Percentiles rank a stretch among this genome's conserved stretches.
phyloP scores from a whole-genome alignment of 2,797 vertebrate genomes.

The Pteropus rufus region DNA sequence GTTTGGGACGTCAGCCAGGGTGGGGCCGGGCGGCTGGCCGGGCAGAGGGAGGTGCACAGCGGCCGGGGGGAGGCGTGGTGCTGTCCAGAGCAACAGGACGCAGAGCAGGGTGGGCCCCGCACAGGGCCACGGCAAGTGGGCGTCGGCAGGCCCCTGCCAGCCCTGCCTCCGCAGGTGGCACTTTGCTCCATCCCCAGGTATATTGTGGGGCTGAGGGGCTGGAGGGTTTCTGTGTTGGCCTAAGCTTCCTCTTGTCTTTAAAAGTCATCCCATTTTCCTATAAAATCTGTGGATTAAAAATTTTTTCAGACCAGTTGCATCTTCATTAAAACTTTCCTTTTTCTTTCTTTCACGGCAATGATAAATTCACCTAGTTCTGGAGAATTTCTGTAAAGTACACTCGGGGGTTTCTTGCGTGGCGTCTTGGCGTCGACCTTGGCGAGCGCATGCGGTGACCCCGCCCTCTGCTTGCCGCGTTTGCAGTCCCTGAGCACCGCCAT shows the following conservation, averaged over 20 bases:
- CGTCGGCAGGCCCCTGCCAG: neutral
- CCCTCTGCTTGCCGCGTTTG: neutral
- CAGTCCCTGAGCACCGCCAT: slow-evolving; percentile 88
- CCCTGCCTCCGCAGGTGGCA: neutral
- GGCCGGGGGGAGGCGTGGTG: accelerated
- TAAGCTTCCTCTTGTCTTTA: neutral
- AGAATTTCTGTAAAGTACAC: neutral
- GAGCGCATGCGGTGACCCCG: too few species aligned
- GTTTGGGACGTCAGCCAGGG: accelerated
- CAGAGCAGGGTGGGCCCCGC: neutral
- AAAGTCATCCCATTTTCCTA: neutral
- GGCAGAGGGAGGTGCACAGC: neutral
- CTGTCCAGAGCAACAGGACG: neutral
- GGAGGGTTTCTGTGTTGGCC: neutral
- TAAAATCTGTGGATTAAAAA: neutral
- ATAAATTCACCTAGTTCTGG: neutral
- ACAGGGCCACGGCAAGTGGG: neutral
- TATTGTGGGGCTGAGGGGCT: neutral
- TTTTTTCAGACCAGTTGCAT: neutral
- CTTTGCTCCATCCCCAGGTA: accelerated
- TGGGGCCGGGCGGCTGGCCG: too few species aligned
- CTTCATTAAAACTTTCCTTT: neutral
- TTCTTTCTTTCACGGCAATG: neutral
- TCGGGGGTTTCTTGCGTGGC: neutral
- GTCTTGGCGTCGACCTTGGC: neutral